These are phyloP conservation scores for Allochrocebus solatus DNA, from an alignment of 2,797 vertebrate genomes.

Conservation along the genomic window DNA sequence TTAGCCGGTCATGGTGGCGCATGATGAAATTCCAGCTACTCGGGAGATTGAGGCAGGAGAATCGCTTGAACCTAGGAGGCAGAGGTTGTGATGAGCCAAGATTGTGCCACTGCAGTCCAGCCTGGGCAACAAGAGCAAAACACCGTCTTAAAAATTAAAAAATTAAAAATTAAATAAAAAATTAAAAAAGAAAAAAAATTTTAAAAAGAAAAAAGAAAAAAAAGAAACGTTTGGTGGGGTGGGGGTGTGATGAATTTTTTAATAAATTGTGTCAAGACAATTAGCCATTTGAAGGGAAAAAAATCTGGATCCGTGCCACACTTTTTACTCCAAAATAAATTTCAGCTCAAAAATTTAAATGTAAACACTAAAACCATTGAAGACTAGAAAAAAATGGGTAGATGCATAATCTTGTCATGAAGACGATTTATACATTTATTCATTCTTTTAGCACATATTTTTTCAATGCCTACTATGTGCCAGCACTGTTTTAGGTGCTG, in stretches of 20 bases:
- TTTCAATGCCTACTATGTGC: neutral
- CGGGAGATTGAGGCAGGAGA: too few species aligned
- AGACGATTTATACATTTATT: neutral
- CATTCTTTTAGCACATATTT: neutral
- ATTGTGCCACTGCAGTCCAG: too few species aligned
- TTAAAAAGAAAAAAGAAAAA: neutral
- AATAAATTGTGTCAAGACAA: neutral
- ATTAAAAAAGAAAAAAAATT: too few species aligned
- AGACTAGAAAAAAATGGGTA: neutral
- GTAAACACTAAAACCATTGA: neutral
- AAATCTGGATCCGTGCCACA: too few species aligned
- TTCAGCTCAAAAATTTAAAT: neutral
- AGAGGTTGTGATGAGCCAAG: too few species aligned
- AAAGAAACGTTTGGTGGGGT: neutral
- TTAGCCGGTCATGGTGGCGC: too few species aligned
- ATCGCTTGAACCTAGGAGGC: too few species aligned
- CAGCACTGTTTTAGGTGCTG: neutral
- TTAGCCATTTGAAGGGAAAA: neutral
- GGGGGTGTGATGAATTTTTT: neutral
- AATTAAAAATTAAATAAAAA: too few species aligned
- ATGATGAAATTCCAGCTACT: too few species aligned
- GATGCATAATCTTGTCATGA: neutral
- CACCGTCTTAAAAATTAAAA: too few species aligned
- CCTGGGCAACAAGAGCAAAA: too few species aligned
- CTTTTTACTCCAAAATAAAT: slow-evolving; percentile 26